phyloP scores from a whole-genome alignment of 2,797 vertebrate genomes.

The Leptodactylus fallax region DNA sequence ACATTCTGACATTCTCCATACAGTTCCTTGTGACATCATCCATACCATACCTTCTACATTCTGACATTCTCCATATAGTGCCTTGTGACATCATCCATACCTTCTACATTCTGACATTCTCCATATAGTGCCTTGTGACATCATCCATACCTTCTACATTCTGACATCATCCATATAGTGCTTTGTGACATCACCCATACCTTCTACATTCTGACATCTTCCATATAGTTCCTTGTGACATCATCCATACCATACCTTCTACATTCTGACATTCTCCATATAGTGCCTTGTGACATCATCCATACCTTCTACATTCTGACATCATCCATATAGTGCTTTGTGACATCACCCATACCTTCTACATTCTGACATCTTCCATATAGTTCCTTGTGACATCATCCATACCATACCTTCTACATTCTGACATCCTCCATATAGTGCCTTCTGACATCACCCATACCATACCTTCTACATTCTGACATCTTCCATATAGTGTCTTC shows the following conservation, averaged over 20 bases:
- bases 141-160: too few species aligned
- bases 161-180: not conserved
- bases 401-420: not conserved
- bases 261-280: not conserved
- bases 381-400: not conserved
- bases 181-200: not conserved
- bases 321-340: not conserved
- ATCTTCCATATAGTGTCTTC: too few species aligned
- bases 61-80: not conserved
- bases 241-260: too few species aligned
- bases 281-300: not conserved
- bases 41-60: too few species aligned
- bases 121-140: not conserved
- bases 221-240: not conserved
- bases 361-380: not conserved
- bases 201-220: not conserved
- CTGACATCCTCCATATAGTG: not conserved
- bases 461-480: too few species aligned
- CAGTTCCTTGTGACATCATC: too few species aligned
- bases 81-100: not conserved
- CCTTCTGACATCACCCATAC: not conserved
- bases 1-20: not conserved
- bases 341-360: not conserved
- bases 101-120: not conserved
- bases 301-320: not conserved